Conservation (phyloP, 2,797 vertebrate genomes). For the Glossophaga mutica region DNA sequence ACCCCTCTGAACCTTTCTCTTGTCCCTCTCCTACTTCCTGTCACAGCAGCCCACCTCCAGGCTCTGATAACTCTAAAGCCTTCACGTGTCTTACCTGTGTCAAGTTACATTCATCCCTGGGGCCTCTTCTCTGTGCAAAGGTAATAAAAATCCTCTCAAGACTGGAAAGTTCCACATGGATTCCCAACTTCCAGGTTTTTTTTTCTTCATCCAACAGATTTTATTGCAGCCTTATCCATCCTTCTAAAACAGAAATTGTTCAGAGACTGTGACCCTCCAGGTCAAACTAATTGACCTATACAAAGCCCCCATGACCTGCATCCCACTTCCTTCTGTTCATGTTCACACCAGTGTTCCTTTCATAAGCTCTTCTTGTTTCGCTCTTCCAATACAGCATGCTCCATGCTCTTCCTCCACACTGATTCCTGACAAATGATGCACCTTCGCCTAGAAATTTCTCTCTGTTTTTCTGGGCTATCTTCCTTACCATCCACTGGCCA, state of each 20-base stretch:
- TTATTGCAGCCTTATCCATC: background rate
- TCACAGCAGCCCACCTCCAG: background rate
- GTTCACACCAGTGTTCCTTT: too few relatives aligned
- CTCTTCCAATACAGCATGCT: background rate
- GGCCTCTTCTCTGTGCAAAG: background rate
- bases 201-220: background rate
- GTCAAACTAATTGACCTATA: background rate
- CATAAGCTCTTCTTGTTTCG: background rate
- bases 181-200: background rate
- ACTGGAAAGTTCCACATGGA: background rate
- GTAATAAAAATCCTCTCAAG: background rate
- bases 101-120: background rate
- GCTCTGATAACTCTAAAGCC: background rate
- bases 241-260: background rate
- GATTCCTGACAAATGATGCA: background rate
- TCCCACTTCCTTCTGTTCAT: background rate
- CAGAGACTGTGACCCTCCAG: background rate
- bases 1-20: background rate
- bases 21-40: background rate
- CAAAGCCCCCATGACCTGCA: fast-evolving
- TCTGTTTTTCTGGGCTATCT: background rate
- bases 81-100: background rate
- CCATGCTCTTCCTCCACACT: background rate
- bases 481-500: background rate
- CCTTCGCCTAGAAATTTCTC: background rate